Base-by-base conservation (phyloP, 2,113 vertebrate genomes). In the Oncorhynchus nerka region DNA sequence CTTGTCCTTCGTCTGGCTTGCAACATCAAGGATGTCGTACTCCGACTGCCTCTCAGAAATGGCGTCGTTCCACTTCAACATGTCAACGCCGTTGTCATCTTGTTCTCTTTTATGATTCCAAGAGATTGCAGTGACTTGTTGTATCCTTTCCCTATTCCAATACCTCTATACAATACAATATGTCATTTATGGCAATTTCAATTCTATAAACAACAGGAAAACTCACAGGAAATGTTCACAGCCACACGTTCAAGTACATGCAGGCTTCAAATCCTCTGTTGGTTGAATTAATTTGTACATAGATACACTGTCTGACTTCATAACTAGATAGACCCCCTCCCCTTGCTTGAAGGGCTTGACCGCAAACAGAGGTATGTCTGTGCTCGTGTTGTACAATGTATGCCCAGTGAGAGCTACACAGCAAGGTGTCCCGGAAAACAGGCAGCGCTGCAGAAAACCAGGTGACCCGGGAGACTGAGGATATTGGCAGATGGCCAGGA, bases 401-500 rank as follows among this genome's bases (percentile, higher is more conserved):
- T 20, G 19, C 75, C 62, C 62, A 59, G 26, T 70, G 51, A 32
- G 66, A 75, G 64, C 57, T 34, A 34, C 61, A 57, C 79, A 64
- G 70, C 77, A 34, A 81, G 32, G 57, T 75, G 80, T 66, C 26
- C 15, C 68, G 19, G 73, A 70, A 45, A 0, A 49, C 49, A 30
- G 61, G 19, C 57, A 55, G 68, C 8, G 34, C 69, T 32, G 26
- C 65, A 2, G 68, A 77, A 32, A 83, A 73, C 74, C 45, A 70
- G 65, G 26, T 13, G 12, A 30, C 24, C 12, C 1, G 65, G 70
- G 79, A 79, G 77, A 75, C 39, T 1, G 69, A 45, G n/a, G 8
- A 51, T 75, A 65, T 19, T 79, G 70, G 67, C 74, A 24, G 51
- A 45, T 81, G 20, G 66, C 79, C 13, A 67, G 13, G 9, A 66